Evolutionary conservation across 2,113 vertebrate species (phyloP), one percentile per base, ranked within the genome.

Genomic region (Gallinago undulata): DNA sequence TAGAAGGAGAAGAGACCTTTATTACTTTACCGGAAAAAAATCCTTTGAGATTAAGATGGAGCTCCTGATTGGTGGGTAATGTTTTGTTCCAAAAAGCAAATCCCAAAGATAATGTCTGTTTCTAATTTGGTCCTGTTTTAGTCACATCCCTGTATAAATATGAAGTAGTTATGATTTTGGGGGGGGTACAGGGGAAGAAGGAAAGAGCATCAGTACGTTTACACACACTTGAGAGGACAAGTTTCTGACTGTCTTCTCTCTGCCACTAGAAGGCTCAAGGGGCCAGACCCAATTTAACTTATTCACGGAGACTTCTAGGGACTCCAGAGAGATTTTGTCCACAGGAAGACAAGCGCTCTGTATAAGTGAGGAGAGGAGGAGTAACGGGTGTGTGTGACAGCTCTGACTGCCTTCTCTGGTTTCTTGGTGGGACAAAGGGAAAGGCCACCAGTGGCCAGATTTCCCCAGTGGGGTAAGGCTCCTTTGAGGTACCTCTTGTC

Each of bases 21-120:
- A 91, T 95, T 96, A 51, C 55, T 94, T 78, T 2, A 9, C 59
- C 27, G 35, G 62, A 62, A 93, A 91, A 91, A 92, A 90, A 67
- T 96, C 84, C 59, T 68, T 66, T 31, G 96, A 84, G 92, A 96
- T 93, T 94, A 95, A 72, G 87, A 62, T 24, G 84, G 92, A 92
- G 76, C 51, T 79, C 80, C 79, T 11, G 3, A 13, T 3, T 83
- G 74, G 85, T 31, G 35, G 72, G 43, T 59, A 79, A 75, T 27
- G 43, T 94, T 92, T 91, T 83, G 37, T 81, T 93, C 72, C 50
- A 39, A 89, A 96, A 77, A 73, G 21, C 56, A 88, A 69, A 94
- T 76, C 93, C 57, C 75, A 75, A n/a, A 91, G 62, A 39, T 80
- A 53, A 77, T 27, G n/a, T 63, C 70, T 92, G 33, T 85, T 93